phyloP scores from a whole-genome alignment of 2,888 invertebrate species.

The Eilema depressum region DNA sequence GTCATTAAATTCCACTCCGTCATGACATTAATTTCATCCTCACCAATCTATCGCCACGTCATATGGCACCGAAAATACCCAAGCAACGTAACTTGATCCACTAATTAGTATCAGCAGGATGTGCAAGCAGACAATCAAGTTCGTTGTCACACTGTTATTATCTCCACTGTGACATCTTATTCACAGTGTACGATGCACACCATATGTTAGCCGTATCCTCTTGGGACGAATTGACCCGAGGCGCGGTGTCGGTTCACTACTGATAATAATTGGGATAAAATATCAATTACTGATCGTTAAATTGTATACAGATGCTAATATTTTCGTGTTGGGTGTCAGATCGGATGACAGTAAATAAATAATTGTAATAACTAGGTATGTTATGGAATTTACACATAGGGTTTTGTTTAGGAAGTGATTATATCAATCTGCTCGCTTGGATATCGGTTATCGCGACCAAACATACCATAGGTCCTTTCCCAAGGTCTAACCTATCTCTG shows the following conservation, averaged over 20 bases:
- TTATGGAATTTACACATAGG: too few relatives aligned
- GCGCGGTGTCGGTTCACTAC: constrained; percentile 35
- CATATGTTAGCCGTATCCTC: constrained; percentile 45
- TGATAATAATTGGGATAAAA: constrained; percentile 31
- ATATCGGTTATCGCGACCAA: too few relatives aligned
- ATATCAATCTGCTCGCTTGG: too few relatives aligned
- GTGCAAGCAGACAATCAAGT: constrained; percentile 35
- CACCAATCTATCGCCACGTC: neutral
- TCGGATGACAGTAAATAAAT: neutral
- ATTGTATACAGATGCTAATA: constrained; percentile 5
- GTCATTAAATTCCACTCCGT: neutral
- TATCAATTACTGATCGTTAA: constrained; percentile 27
- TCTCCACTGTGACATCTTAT: constrained; percentile 42
- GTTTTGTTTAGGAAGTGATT: too few relatives aligned
- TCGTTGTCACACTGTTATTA: constrained; percentile 27
- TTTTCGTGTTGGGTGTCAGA: neutral
- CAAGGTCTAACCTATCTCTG: too few relatives aligned
- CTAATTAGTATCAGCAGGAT: constrained; percentile 47
- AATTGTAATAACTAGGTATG: neutral
- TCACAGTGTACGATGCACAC: constrained; percentile 28
- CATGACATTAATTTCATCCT: neutral
- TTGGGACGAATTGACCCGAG: constrained; percentile 39
- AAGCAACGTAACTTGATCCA: constrained; percentile 44
- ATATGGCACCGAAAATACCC: constrained; percentile 7
- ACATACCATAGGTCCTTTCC: too few relatives aligned